Conservation (phyloP, 2,797 vertebrate species). For the Danio kyathit region DNA sequence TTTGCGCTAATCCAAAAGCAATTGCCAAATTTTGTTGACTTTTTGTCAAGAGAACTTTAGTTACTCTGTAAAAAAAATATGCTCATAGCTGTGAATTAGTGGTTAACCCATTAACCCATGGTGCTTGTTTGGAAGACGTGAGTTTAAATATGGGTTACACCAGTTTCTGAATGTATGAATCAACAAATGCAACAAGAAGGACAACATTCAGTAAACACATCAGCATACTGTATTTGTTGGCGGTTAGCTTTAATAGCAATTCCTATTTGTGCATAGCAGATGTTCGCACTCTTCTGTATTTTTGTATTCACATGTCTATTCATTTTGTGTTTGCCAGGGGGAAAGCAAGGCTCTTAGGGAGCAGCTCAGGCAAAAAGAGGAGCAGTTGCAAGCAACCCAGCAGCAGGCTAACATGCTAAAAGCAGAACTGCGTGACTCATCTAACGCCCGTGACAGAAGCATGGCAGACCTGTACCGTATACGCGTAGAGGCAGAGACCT, state of each 20-base stretch:
- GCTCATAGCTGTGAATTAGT: not conserved
- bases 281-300: not conserved
- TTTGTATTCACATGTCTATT: not conserved
- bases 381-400: slow-evolving; percentile 91
- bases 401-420: slow-evolving; percentile 90
- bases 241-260: not conserved
- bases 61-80: not conserved
- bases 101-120: not conserved
- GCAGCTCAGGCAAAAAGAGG: slow-evolving; percentile 93
- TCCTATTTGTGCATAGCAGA: too few species aligned
- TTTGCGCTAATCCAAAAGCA: not conserved
- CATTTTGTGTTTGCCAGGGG: slow-evolving; percentile 75
- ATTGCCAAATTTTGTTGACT: not conserved
- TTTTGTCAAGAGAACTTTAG: not conserved
- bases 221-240: not conserved
- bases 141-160: not conserved
- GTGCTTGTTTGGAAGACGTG: not conserved
- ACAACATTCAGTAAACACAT: not conserved
- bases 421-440: slow-evolving; percentile 92
- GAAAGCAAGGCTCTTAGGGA: slow-evolving; percentile 78
- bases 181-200: not conserved
- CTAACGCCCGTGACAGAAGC: slow-evolving; percentile 90
- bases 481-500: slow-evolving; percentile 88
- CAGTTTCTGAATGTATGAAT: not conserved
- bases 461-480: slow-evolving; percentile 94